Conservation (phyloP, 2,113 vertebrate genomes). For the Limnothrissa miodon region DNA sequence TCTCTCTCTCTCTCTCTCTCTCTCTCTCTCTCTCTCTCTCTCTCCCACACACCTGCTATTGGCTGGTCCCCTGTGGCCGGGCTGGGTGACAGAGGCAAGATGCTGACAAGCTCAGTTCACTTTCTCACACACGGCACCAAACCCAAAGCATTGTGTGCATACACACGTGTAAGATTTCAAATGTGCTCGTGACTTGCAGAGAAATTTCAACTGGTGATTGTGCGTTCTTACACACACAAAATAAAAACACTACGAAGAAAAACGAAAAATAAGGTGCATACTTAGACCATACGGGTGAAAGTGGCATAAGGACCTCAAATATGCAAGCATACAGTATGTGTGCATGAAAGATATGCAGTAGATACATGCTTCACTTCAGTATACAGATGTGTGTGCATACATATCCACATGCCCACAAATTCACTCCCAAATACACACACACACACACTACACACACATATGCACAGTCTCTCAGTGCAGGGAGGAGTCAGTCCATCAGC, state of each 20-base stretch:
- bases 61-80: background rate
- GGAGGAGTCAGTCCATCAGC: constrained; percentile 67
- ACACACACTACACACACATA: background rate
- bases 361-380: background rate
- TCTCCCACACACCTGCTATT: background rate
- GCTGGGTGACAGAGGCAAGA: background rate
- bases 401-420: background rate
- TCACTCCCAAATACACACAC: background rate
- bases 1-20: too few species aligned
- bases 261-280: background rate
- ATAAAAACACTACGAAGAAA: too few species aligned
- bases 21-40: too few species aligned
- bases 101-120: background rate
- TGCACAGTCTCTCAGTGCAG: constrained; percentile 13
- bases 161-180: background rate
- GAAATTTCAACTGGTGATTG: background rate
- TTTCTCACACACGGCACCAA: background rate
- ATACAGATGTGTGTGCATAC: background rate
- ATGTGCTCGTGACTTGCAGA: background rate
- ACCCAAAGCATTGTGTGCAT: background rate
- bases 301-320: background rate
- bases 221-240: background rate
- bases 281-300: background rate
- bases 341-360: background rate
- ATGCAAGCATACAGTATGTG: too few species aligned